These are phyloP conservation scores for Phenganax marumi DNA, from an alignment of 92 coral and sea anemone genomes.

Conservation along the genomic window DNA sequence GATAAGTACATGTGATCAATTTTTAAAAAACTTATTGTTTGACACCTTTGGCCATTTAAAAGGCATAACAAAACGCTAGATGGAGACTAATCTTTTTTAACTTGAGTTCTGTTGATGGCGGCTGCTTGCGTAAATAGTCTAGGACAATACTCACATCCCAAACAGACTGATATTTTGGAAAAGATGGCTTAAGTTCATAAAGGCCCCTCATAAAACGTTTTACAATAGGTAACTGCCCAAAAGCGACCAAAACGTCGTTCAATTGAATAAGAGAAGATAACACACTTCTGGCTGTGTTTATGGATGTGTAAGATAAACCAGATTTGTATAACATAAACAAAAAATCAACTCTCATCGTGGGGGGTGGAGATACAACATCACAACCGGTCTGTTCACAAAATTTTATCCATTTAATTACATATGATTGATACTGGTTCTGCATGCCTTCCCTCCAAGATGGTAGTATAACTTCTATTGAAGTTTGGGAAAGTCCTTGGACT, in stretches of 20 bases:
- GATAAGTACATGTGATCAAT: slow-evolving; percentile 20
- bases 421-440: slow-evolving; percentile 24
- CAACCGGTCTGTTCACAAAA: slow-evolving; percentile 3
- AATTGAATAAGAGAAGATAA: background rate
- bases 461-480: slow-evolving; percentile 37
- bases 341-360: slow-evolving; percentile 21
- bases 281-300: slow-evolving; percentile 33
- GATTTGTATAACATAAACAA: slow-evolving; percentile 29
- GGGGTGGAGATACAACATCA: slow-evolving; percentile 12
- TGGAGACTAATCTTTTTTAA: slow-evolving; percentile 34
- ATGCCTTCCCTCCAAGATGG: slow-evolving; percentile 49
- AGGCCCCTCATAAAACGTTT: slow-evolving; percentile 38
- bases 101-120: slow-evolving; percentile 23
- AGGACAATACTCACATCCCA: slow-evolving; percentile 55
- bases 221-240: slow-evolving; percentile 30
- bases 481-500: slow-evolving; percentile 9
- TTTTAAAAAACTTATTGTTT: slow-evolving; percentile 45
- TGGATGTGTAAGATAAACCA: slow-evolving; percentile 33
- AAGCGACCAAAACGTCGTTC: no score
- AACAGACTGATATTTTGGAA: slow-evolving; percentile 40
- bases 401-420: slow-evolving; percentile 26
- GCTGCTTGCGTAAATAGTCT: slow-evolving; percentile 40
- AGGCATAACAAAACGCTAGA: slow-evolving; percentile 10
- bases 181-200: slow-evolving; percentile 40
- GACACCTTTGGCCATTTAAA: slow-evolving; percentile 52